Conservation (phyloP, 2,797 vertebrate species). For the Ambastaia sidthimunki region DNA sequence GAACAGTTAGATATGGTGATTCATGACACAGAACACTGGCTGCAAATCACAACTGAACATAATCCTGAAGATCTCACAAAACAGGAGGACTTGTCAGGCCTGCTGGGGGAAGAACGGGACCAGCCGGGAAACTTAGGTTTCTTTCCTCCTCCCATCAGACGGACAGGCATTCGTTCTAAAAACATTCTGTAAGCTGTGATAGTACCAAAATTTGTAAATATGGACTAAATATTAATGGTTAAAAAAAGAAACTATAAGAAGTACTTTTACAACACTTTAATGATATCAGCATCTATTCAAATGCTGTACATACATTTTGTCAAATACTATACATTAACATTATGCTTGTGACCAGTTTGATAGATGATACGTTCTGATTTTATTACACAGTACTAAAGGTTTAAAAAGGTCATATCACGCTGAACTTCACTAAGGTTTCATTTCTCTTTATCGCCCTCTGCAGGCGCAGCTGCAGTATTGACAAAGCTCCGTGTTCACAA, state of each 20-base stretch:
- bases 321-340: background rate
- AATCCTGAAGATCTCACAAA: conserved; percentile 77
- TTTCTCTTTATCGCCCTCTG: conserved; percentile 7
- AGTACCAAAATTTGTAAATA: conserved; percentile 4
- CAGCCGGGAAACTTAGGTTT: conserved; percentile 68
- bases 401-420: background rate
- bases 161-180: conserved; percentile 66
- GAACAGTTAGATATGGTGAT: conserved; percentile 87
- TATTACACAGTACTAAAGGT: background rate
- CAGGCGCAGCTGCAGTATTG: conserved; percentile 94
- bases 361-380: background rate
- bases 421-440: conserved; percentile 4
- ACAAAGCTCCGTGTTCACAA: conserved; percentile 81
- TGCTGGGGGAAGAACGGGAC: conserved; percentile 63
- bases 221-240: background rate
- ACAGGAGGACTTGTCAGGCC: conserved; percentile 45
- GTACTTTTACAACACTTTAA: no score
- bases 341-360: background rate
- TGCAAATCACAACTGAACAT: conserved; percentile 93
- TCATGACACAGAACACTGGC: conserved; percentile 86
- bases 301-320: no score
- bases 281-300: no score
- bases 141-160: conserved; percentile 65
- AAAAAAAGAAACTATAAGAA: no score
- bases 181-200: conserved; percentile 81